Conservation (phyloP, 2,888 invertebrate genomes). For the Lasioglossum pauxillum region DNA sequence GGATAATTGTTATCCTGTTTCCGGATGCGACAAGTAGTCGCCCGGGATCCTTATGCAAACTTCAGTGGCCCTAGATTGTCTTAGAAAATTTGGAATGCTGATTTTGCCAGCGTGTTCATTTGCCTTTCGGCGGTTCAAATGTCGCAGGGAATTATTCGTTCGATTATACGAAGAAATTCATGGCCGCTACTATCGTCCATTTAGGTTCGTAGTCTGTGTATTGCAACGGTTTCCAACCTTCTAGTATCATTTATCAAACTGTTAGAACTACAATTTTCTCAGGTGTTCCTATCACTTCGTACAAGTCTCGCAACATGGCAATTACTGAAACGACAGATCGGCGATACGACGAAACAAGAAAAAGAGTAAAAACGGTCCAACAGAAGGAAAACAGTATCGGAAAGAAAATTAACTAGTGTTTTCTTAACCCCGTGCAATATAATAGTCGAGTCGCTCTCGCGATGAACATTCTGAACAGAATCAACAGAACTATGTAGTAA, state of each 20-base stretch:
- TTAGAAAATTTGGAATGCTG: background rate
- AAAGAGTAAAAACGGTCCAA: background rate
- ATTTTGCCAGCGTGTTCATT: background rate
- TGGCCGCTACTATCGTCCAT: too few relatives aligned
- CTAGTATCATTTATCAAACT: too few relatives aligned
- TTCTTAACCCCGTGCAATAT: background rate
- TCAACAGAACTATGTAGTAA: too few relatives aligned
- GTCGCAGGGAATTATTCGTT: background rate
- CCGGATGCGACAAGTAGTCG: conserved; percentile 10
- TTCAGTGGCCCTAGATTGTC: background rate
- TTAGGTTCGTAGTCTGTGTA: background rate
- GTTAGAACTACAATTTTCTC: too few relatives aligned
- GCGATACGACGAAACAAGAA: background rate
- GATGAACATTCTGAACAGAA: too few relatives aligned
- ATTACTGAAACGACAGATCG: background rate
- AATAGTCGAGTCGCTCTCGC: too few relatives aligned
- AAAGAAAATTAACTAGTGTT: background rate
- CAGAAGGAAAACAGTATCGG: background rate
- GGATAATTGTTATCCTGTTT: conserved; percentile 35
- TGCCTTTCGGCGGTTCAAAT: background rate
- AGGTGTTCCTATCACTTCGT: background rate
- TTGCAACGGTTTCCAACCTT: too few relatives aligned
- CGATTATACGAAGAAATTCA: background rate
- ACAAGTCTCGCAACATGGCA: background rate
- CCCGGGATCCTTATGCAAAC: background rate